phyloP scores from a whole-genome alignment of 2,113 vertebrate species.

The Gasterosteus aculeatus region DNA sequence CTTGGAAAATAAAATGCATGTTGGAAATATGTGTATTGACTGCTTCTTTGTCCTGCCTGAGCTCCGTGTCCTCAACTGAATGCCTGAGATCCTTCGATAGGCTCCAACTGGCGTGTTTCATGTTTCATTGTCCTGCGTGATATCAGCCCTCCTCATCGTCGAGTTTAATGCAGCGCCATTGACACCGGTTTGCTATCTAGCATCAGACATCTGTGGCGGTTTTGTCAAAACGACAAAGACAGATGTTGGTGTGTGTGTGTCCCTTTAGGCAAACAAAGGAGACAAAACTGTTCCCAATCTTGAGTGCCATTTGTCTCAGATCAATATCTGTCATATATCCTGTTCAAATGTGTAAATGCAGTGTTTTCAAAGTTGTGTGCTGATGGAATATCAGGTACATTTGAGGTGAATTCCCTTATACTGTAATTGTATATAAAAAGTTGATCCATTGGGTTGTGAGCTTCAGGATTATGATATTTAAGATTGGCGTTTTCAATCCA shows the following conservation, averaged over 20 bases:
- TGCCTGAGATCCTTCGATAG: constrained; percentile 23
- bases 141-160: constrained; percentile 22
- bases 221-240: constrained; percentile 30
- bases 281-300: background rate
- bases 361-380: background rate
- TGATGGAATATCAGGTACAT: background rate
- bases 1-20: constrained; percentile 28
- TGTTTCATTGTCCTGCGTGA: constrained; percentile 28
- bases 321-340: background rate
- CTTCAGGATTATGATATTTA: background rate
- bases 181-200: constrained; percentile 14
- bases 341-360: background rate
- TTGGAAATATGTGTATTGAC: constrained; percentile 30
- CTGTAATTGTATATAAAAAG: background rate
- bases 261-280: background rate
- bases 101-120: constrained; percentile 3
- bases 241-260: background rate
- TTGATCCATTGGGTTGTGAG: background rate
- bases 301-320: background rate
- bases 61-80: constrained; percentile 35
- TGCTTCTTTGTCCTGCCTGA: constrained; percentile 43
- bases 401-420: background rate
- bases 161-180: constrained; percentile 18
- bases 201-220: constrained; percentile 27
- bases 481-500: background rate